Evolutionary conservation across 2,797 vertebrate species (phyloP).

Genomic region (Falco peregrinus): DNA sequence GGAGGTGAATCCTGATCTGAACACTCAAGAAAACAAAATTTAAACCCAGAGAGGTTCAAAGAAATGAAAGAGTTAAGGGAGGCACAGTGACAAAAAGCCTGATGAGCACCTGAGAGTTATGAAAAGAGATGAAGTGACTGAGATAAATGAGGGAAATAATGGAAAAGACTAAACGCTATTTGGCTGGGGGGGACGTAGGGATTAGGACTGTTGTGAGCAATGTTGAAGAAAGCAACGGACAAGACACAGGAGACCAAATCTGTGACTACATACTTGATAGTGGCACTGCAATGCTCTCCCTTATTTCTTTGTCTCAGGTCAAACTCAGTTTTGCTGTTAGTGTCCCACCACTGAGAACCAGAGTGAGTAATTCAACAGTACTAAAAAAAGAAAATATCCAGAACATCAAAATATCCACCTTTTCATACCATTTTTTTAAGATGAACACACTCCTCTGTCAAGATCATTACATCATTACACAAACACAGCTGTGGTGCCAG

Average conservation of each 20-base stretch:
- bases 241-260: neutral
- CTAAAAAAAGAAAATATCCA: neutral
- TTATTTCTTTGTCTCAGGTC: neutral
- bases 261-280: neutral
- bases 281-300: neutral
- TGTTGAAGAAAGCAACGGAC: neutral
- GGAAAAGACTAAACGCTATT: neutral
- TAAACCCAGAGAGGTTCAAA: neutral
- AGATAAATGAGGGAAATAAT: neutral
- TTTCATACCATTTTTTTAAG: neutral
- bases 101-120: neutral
- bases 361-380: neutral
- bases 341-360: neutral
- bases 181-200: neutral
- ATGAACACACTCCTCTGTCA: neutral
- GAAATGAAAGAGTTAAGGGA: neutral
- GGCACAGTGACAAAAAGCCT: neutral
- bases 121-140: neutral
- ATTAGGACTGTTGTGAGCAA: neutral
- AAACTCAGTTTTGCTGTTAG: neutral
- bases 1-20: neutral
- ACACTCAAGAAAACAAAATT: neutral
- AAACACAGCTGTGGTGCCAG: neutral
- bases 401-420: neutral
- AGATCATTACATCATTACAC: neutral